Evolutionary conservation across 2,797 vertebrate genomes (phyloP).

Genomic region (Glyptemys insculpta): DNA sequence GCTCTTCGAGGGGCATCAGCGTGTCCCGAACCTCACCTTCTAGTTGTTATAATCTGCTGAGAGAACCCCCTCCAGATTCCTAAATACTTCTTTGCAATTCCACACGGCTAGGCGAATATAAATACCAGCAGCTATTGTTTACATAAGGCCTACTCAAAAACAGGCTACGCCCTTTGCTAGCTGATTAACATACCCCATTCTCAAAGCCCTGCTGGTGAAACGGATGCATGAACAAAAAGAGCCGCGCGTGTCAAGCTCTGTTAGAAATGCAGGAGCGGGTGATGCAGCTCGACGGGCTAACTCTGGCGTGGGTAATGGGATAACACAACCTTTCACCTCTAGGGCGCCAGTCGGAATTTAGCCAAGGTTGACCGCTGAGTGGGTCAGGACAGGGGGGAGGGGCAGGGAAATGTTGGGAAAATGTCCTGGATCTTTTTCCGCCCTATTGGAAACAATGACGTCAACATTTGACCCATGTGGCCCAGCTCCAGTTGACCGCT

Average conservation of each 20-base stretch:
- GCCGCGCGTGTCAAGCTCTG: fast-evolving
- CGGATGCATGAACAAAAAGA: neutral
- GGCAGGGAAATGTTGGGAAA: neutral
- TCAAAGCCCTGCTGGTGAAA: neutral
- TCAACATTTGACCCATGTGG: neutral
- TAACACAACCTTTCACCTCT: neutral
- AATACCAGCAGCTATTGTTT: fast-evolving
- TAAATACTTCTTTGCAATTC: fast-evolving
- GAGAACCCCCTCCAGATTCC: neutral
- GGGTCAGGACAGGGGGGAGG: neutral
- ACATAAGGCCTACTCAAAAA: neutral
- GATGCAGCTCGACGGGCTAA: neutral
- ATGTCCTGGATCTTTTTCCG: neutral
- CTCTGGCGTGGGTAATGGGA: neutral
- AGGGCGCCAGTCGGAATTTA: neutral
- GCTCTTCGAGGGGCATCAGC: neutral
- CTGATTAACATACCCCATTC: neutral
- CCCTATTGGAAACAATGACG: neutral
- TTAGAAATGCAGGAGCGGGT: neutral
- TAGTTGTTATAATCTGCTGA: neutral
- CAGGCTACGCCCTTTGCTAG: fast-evolving
- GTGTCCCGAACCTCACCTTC: neutral
- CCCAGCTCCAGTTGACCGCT: neutral
- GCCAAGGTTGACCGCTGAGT: neutral
- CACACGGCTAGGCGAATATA: neutral